phyloP scores from a whole-genome alignment of 2,888 invertebrate genomes.

The Mellilla xanthometata region DNA sequence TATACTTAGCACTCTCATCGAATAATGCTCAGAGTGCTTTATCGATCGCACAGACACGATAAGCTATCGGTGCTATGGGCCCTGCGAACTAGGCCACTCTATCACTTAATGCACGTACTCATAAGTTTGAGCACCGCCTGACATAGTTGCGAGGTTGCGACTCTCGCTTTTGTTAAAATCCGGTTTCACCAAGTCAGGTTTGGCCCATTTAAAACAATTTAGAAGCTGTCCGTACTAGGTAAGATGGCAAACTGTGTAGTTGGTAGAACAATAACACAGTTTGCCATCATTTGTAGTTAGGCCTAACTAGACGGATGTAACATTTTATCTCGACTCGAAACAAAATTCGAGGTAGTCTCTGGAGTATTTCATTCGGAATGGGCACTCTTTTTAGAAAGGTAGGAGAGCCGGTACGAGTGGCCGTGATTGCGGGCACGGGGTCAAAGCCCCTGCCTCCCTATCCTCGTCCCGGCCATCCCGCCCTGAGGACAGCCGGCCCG shows the following conservation, averaged over 20 bases:
- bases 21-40: conserved; percentile 51
- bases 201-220: conserved; percentile 28
- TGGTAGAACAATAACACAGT: too few species aligned
- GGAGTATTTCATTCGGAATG: conserved; percentile 19
- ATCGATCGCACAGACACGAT: conserved; percentile 64
- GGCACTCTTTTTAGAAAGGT: conserved; percentile 19
- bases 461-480: conserved; percentile 24
- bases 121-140: conserved; percentile 43
- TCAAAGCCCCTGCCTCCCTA: conserved; percentile 54
- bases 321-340: conserved; percentile 8
- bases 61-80: conserved; percentile 56
- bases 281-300: too few species aligned
- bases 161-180: conserved; percentile 45
- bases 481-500: conserved; percentile 26
- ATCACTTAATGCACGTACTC: conserved; percentile 51
- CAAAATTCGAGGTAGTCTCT: conserved; percentile 11
- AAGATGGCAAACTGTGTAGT: background rate
- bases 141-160: conserved; percentile 51
- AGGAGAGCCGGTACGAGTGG: conserved; percentile 25
- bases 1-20: conserved; percentile 27
- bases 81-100: conserved; percentile 66
- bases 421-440: conserved; percentile 58
- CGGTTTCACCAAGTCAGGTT: conserved; percentile 37
- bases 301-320: too few species aligned
- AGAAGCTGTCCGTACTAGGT: conserved; percentile 12